Conservation (phyloP, 2,888 invertebrate genomes). For the Ferdinandea cuprea region DNA sequence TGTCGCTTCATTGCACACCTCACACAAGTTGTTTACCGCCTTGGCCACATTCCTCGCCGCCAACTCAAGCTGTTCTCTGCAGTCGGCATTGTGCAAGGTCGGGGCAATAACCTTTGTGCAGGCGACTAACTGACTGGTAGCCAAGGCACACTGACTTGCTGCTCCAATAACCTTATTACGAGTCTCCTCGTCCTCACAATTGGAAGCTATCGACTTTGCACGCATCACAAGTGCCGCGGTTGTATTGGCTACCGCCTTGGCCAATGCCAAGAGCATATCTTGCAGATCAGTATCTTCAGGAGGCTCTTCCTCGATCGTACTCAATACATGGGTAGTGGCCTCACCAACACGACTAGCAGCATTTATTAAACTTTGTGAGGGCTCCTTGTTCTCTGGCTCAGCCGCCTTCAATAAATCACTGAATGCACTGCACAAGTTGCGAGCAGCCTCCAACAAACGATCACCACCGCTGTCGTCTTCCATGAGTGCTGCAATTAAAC, state of each 20-base stretch:
- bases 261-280: slow-evolving; percentile 95
- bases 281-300: slow-evolving; percentile 91
- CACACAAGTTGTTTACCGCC: slow-evolving; percentile 94
- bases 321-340: slow-evolving; percentile 95
- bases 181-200: slow-evolving; percentile 87
- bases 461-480: slow-evolving; percentile 93
- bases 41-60: slow-evolving; percentile 96
- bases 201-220: slow-evolving; percentile 97
- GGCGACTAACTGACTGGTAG: slow-evolving; percentile 98
- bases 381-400: slow-evolving; percentile 96
- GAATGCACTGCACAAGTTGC: slow-evolving; percentile 95
- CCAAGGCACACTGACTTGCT: slow-evolving; percentile 97
- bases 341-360: slow-evolving; percentile 98
- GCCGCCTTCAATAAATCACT: slow-evolving; percentile 97
- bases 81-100: slow-evolving; percentile 90
- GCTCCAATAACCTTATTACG: slow-evolving; percentile 91
- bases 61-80: slow-evolving; percentile 94
- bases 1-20: slow-evolving; percentile 89
- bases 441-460: slow-evolving; percentile 94
- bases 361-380: slow-evolving; percentile 95
- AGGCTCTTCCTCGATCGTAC: slow-evolving; percentile 96
- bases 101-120: slow-evolving; percentile 97
- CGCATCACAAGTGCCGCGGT: slow-evolving; percentile 97
- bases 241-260: slow-evolving; percentile 98
- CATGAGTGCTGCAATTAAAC: slow-evolving; percentile 95